A percentile compares a stretch with the other conserved stretches of the same genome.
Evolutionary conservation across 2,113 vertebrate species (phyloP).

Genomic region (Anas platyrhynchos): DNA sequence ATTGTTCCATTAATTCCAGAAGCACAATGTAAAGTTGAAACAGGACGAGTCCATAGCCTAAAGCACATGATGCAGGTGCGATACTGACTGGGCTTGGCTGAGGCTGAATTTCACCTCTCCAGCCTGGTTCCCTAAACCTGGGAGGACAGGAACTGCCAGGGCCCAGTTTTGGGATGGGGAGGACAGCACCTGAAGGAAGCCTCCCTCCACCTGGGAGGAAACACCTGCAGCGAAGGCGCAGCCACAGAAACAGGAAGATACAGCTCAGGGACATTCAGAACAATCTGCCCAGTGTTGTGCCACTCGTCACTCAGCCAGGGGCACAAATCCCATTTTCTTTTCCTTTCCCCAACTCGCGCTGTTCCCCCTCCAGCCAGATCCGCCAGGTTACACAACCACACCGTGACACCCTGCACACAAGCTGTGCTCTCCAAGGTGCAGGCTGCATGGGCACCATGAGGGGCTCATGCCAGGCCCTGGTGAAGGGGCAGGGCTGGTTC

Average conservation of each 20-base stretch:
- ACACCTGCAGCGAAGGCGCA: neutral
- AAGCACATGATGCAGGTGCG: fast-evolving
- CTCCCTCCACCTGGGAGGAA: neutral
- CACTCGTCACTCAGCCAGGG: neutral
- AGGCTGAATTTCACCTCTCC: neutral
- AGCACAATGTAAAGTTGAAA: neutral
- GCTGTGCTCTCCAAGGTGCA: no score
- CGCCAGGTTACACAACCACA: neutral
- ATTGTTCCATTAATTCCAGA: neutral
- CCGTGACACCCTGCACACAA: neutral
- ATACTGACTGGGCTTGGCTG: neutral
- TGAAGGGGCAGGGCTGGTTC: neutral
- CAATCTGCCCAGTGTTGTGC: neutral
- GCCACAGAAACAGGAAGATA: neutral
- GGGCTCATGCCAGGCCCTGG: fast-evolving
- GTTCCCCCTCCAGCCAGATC: neutral
- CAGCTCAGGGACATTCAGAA: neutral
- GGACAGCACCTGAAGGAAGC: neutral
- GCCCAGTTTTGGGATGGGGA: neutral
- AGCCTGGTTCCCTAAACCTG: neutral
- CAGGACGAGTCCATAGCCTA: no score
- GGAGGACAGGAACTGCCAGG: neutral
- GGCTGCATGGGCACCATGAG: neutral
- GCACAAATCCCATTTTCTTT: neutral
- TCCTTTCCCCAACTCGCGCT: neutral